Conservation (phyloP, 2,797 vertebrate genomes). For the Coregonus ussuriensis region DNA sequence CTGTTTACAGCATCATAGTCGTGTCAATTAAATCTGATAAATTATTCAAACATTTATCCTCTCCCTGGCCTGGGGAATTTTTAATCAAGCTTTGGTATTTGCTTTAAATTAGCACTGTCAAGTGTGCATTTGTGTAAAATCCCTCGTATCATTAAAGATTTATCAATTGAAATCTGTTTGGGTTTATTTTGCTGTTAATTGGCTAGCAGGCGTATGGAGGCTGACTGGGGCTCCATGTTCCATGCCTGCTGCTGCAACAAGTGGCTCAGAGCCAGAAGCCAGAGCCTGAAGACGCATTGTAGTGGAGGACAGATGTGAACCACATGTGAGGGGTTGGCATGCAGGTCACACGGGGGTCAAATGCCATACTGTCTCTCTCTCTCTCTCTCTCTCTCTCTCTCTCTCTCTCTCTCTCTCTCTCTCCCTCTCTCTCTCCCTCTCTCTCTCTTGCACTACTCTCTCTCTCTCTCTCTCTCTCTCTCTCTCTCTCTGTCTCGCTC, state of each 20-base stretch:
- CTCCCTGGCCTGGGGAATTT: slow-evolving; percentile 86
- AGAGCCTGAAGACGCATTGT: slow-evolving; percentile 30
- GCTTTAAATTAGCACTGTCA: slow-evolving; percentile 96
- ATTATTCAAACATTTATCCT: slow-evolving; percentile 93
- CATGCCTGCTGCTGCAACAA: slow-evolving; percentile 67
- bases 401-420: no score
- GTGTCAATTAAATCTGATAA: slow-evolving; percentile 89
- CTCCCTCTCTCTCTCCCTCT: no score
- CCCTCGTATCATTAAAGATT: slow-evolving; percentile 97
- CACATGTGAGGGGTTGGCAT: slow-evolving; percentile 33
- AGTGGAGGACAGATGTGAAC: slow-evolving; percentile 65
- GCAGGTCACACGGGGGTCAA: slow-evolving; percentile 59
- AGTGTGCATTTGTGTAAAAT: slow-evolving; percentile 95
- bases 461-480: no score
- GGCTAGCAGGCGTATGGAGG: slow-evolving; percentile 76
- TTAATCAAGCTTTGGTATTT: slow-evolving; percentile 96
- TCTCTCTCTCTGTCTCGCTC: no score
- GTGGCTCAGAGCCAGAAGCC: slow-evolving; percentile 45
- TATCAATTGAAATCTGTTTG: slow-evolving; percentile 94
- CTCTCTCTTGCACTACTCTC: no score
- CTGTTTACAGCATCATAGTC: slow-evolving; percentile 86
- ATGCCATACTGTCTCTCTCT: slow-evolving; percentile 44
- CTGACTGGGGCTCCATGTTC: background rate
- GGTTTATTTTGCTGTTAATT: slow-evolving; percentile 93
- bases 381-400: slow-evolving; percentile 22